Evolutionary conservation across 2,888 invertebrate species (phyloP), one percentile per base, ranked within the genome.

Genomic region (Melanotus villosus): DNA sequence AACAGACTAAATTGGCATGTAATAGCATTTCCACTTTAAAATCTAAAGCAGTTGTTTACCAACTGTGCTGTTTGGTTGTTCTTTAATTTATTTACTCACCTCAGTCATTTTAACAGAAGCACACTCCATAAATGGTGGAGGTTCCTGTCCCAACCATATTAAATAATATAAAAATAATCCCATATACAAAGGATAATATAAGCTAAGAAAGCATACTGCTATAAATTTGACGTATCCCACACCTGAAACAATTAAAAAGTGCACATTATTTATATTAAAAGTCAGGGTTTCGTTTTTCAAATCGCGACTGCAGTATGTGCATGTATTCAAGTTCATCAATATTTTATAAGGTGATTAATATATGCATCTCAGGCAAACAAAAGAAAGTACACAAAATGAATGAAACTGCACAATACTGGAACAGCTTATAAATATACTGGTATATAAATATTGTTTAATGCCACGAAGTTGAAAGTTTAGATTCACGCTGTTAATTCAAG

Each of bases 221-320:
- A 90, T 75, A 70, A 90, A 81, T 78, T 90, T 87, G 16, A 90
- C 81, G 77, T 89, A 90, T 23, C 90, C 90, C 14, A 90, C 85
- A 70, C 91, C 91, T 91, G 84, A 21, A 86, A 86, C 54, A 73
- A 73, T 74, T 18, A 1, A 57, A 0, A 72, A 52, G 1, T 41
- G 18, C 19, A 26, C 12, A 14, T 38, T 6, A n/a, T 38, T 38
- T 38, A n/a, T 14, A 14, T n/a, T n/a, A 38, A 36, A 5, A n/a
- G 9, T 19, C 26, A n/a, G n/a, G 30, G n/a, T 52, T 52, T 52
- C 23, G 26, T 52, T 52, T 52, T 52, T 52, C 14, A 16, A 52
- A 52, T 1, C 30, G 52, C 10, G 50, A 3, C 2, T 9, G n/a
- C 16, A 50, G 2, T n/a, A n/a, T n/a, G n/a, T n/a, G n/a, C n/a